Percentiles rank a stretch among this genome's conserved stretches.
phyloP scores from a whole-genome alignment of 2,888 invertebrate genomes.

The Xestia xanthographa region DNA sequence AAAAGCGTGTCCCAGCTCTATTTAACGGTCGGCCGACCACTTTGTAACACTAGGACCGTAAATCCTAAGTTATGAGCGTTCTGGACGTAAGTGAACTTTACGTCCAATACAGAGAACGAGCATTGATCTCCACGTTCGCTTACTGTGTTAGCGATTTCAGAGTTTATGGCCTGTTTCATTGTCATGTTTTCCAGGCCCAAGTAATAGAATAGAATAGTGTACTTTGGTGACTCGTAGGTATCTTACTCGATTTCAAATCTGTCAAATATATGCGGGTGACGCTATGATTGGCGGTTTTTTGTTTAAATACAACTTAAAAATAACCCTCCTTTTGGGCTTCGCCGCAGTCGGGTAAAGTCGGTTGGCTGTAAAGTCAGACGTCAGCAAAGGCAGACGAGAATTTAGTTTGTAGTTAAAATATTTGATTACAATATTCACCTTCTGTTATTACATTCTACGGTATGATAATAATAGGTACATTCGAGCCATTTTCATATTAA shows the following conservation, averaged over 20 bases:
- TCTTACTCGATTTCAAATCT: background rate
- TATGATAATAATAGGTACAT: background rate
- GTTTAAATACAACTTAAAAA: too few relatives aligned
- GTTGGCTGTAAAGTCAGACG: too few relatives aligned
- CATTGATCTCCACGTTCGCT: conserved; percentile 19
- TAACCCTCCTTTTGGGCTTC: too few relatives aligned
- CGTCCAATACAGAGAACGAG: conserved; percentile 10
- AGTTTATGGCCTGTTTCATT: conserved; percentile 6
- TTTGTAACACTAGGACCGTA: conserved; percentile 38
- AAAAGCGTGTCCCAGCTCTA: conserved; percentile 49
- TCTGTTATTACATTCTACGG: background rate
- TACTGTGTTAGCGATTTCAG: conserved; percentile 15
- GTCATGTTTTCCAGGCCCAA: background rate
- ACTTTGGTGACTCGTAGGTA: background rate
- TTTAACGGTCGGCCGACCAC: conserved; percentile 40
- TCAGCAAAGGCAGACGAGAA: too few relatives aligned
- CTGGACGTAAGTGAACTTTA: conserved; percentile 34
- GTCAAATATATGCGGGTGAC: background rate
- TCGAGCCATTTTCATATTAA: conserved; percentile 12
- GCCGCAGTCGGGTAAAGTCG: too few relatives aligned
- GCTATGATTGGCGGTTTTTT: background rate
- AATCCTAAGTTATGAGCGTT: conserved; percentile 45
- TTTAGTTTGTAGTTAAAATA: background rate
- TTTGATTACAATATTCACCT: too few relatives aligned
- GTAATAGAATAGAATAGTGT: background rate